Percentiles rank a stretch among this genome's conserved stretches.
Conservation (phyloP, 2,113 vertebrate species). For the Hiodon tergisus region DNA sequence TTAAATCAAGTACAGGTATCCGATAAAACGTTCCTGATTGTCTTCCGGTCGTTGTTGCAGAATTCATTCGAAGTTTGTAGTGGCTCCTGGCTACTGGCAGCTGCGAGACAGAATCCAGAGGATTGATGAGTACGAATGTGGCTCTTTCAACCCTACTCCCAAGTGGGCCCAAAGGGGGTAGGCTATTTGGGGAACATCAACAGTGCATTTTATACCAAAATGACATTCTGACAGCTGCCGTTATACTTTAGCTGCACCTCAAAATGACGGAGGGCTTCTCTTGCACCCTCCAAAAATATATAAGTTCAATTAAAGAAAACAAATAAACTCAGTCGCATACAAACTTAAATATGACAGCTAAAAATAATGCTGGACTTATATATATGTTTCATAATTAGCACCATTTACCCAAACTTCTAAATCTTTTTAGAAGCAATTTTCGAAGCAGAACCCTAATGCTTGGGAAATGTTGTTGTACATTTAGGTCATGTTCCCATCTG, state of each 20-base stretch:
- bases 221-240: conserved; percentile 13
- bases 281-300: conserved; percentile 32
- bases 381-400: conserved; percentile 56
- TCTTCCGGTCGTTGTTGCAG: conserved; percentile 35
- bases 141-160: conserved; percentile 25
- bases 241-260: conserved; percentile 8
- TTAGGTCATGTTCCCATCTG: conserved; percentile 73
- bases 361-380: background rate
- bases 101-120: conserved; percentile 37
- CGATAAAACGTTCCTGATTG: conserved; percentile 55
- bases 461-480: conserved; percentile 65
- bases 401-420: conserved; percentile 61
- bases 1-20: conserved; percentile 63
- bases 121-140: conserved; percentile 49
- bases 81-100: conserved; percentile 27
- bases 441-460: conserved; percentile 47
- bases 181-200: conserved; percentile 49
- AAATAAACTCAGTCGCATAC: conserved; percentile 41
- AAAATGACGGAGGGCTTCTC: conserved; percentile 4
- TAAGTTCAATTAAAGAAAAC: conserved; percentile 51
- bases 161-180: conserved; percentile 35
- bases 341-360: conserved; percentile 52
- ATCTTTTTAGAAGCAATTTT: conserved; percentile 58
- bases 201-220: conserved; percentile 18
- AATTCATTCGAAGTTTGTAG: conserved; percentile 32